Conservation (phyloP, 2,888 invertebrate genomes). For the Tetramorium bicarinatum region DNA sequence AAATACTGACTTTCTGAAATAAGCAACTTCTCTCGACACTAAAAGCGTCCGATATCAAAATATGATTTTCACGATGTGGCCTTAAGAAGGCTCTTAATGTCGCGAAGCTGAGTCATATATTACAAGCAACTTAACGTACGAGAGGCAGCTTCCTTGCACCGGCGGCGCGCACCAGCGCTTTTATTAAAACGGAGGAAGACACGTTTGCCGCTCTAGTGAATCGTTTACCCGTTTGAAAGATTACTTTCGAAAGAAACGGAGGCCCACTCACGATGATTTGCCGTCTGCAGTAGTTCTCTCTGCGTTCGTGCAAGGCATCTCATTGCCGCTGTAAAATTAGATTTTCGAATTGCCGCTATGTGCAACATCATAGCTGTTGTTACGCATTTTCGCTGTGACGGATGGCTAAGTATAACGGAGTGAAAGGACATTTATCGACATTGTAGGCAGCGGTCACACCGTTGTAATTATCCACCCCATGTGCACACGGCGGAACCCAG, state of each 20-base stretch:
- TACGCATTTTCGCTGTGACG: slow-evolving; percentile 33
- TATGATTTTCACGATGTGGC: slow-evolving; percentile 25
- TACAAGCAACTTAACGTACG: slow-evolving; percentile 52
- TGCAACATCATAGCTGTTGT: slow-evolving; percentile 4
- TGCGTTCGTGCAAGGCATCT: slow-evolving; percentile 28
- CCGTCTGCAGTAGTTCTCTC: slow-evolving; percentile 25
- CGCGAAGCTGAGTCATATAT: slow-evolving; percentile 59
- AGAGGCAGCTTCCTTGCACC: slow-evolving; percentile 39
- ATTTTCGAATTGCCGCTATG: slow-evolving; percentile 54
- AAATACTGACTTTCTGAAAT: slow-evolving; percentile 22
- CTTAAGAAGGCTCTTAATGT: slow-evolving; percentile 53
- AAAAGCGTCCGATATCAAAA: slow-evolving; percentile 47
- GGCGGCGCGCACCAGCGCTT: slow-evolving; percentile 18
- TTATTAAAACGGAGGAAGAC: slow-evolving; percentile 48
- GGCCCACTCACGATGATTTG: slow-evolving; percentile 35
- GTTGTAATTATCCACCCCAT: slow-evolving; percentile 29
- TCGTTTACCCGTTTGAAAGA: slow-evolving; percentile 55
- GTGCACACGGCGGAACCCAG: slow-evolving; percentile 1
- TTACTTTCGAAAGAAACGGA: slow-evolving; percentile 60
- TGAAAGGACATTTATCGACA: slow-evolving; percentile 36
- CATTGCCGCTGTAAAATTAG: slow-evolving; percentile 53
- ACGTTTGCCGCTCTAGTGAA: slow-evolving; percentile 41
- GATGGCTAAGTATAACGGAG: slow-evolving; percentile 16
- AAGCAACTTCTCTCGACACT: background rate
- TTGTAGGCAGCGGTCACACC: background rate